Percentiles rank a stretch among this genome's conserved stretches.
phyloP scores from a whole-genome alignment of 2,888 invertebrate genomes.

The Cinara cedri region DNA sequence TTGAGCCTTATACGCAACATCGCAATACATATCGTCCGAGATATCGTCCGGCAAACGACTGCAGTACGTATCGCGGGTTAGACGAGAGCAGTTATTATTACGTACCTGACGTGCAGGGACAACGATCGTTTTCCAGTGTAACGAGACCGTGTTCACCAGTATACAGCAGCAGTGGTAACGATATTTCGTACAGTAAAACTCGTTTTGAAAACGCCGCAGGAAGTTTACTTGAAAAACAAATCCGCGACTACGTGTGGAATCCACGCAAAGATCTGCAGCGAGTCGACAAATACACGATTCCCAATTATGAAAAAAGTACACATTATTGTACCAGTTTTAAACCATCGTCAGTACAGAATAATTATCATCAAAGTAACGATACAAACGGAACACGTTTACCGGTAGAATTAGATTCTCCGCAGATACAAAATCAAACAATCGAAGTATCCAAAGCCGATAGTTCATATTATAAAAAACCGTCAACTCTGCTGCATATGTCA shows the following conservation, averaged over 20 bases:
- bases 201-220: background rate
- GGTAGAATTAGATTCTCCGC: background rate
- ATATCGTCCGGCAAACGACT: constrained; percentile 17
- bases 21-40: background rate
- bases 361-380: background rate
- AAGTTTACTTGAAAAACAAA: constrained; percentile 36
- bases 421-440: background rate
- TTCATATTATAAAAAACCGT: background rate
- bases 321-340: background rate
- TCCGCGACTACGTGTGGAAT: constrained; percentile 46
- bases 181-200: background rate
- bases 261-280: background rate
- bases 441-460: background rate
- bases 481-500: background rate
- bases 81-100: constrained; percentile 15
- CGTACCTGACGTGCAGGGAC: background rate
- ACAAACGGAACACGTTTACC: background rate
- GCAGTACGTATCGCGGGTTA: background rate
- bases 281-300: background rate
- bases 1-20: background rate
- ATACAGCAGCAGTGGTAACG: background rate
- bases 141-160: constrained; percentile 43
- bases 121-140: constrained; percentile 7
- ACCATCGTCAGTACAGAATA: background rate
- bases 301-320: constrained; percentile 18